These are phyloP conservation scores for Fragum sueziense DNA, from an alignment of 2,888 invertebrate species.

Conservation along the genomic window DNA sequence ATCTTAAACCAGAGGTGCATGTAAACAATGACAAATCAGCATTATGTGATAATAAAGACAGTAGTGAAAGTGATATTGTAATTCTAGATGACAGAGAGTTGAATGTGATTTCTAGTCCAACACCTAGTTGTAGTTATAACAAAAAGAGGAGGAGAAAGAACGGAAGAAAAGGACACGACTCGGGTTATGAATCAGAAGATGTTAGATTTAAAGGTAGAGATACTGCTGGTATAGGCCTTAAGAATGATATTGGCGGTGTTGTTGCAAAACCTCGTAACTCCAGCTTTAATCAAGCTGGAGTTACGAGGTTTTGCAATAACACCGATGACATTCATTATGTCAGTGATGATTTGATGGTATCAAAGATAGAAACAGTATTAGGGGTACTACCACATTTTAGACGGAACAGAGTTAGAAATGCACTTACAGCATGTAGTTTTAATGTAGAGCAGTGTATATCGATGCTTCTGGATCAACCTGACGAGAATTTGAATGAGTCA, in stretches of 20 bases:
- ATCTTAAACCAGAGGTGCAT: background rate
- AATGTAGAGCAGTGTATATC: constrained; percentile 41
- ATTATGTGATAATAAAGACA: too few relatives aligned
- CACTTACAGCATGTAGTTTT: constrained; percentile 22
- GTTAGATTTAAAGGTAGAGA: background rate
- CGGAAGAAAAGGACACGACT: background rate
- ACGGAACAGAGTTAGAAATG: background rate
- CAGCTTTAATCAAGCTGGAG: too few relatives aligned
- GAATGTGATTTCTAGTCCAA: background rate
- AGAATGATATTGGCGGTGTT: background rate
- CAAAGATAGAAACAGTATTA: constrained; percentile 24
- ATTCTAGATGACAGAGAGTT: background rate
- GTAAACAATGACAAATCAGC: background rate
- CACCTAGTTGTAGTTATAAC: background rate
- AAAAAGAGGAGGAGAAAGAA: background rate
- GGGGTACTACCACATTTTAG: constrained; percentile 41
- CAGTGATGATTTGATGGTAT: background rate
- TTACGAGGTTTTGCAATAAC: too few relatives aligned
- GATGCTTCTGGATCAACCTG: constrained; percentile 32
- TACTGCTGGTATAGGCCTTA: background rate
- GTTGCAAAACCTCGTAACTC: too few relatives aligned
- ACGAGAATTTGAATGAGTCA: background rate
- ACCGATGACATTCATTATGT: too few relatives aligned
- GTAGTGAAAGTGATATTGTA: background rate
- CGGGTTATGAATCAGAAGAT: background rate